Percentiles rank a stretch among this genome's conserved stretches.
Conservation (phyloP, 37 sponge, comb jelly and placozoan species). For the Amphimedon queenslandica region DNA sequence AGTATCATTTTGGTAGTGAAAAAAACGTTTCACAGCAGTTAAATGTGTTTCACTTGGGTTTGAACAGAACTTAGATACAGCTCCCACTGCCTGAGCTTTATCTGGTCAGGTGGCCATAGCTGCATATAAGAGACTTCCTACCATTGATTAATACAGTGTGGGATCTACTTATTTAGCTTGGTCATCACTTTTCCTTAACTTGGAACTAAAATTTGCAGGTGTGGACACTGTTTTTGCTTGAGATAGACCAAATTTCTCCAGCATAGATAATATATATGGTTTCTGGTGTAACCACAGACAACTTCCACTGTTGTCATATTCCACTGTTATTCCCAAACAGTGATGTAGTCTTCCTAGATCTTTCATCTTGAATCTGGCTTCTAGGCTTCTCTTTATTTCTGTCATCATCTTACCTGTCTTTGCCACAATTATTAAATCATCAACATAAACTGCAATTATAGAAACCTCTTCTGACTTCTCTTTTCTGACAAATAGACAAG, state of each 20-base stretch:
- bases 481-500: constrained; percentile 15
- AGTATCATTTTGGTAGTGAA: constrained; percentile 44
- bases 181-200: constrained; percentile 38
- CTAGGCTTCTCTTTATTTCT: too few species aligned
- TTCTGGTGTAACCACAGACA: constrained; percentile 23
- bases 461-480: neutral
- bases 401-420: too few species aligned
- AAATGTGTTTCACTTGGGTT: constrained; percentile 42
- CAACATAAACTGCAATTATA: too few species aligned
- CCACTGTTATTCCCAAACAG: too few species aligned
- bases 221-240: constrained; percentile 37
- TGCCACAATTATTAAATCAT: too few species aligned
- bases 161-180: constrained; percentile 18
- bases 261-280: constrained; percentile 23
- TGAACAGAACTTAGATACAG: constrained; percentile 27
- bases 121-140: too few species aligned
- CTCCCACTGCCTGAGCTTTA: too few species aligned
- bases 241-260: constrained; percentile 22
- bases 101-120: too few species aligned
- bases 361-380: too few species aligned
- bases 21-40: constrained; percentile 42
- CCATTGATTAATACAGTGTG: constrained; percentile 35
- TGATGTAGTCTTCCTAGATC: too few species aligned
- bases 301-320: neutral
- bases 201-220: constrained; percentile 25